Evolutionary conservation across 2,797 vertebrate genomes (phyloP).

Genomic region (Phoxinus dragarum): DNA sequence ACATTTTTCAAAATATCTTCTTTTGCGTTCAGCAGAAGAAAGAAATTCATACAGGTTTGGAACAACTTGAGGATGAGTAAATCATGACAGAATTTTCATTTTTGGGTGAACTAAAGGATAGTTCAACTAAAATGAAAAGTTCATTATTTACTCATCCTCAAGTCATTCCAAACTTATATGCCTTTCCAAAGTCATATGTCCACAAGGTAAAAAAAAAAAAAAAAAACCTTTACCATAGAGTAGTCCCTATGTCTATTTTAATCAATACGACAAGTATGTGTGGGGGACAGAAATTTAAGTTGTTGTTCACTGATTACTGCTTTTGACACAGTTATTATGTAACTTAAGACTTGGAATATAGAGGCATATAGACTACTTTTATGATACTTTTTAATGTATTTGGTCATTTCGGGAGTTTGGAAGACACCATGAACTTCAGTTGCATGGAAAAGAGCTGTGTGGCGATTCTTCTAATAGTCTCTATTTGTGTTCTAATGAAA

Average conservation of each 20-base stretch:
- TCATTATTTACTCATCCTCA: too few species aligned
- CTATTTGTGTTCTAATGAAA: not conserved
- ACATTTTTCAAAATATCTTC: too few species aligned
- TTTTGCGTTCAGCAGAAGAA: too few species aligned
- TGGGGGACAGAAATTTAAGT: not conserved
- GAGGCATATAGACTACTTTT: not conserved
- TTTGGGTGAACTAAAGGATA: too few species aligned
- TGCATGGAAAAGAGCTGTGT: not conserved
- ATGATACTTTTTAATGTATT: not conserved
- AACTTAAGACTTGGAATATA: not conserved
- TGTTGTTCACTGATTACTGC: not conserved
- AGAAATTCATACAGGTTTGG: too few species aligned
- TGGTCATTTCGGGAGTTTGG: not conserved
- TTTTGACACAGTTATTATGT: not conserved
- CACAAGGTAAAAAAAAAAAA: not conserved
- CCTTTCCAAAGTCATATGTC: not conserved
- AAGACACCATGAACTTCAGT: not conserved
- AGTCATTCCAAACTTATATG: not conserved
- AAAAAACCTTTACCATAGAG: not conserved
- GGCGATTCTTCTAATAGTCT: not conserved
- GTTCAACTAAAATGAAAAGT: too few species aligned
- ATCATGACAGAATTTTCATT: too few species aligned
- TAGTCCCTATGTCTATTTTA: not conserved
- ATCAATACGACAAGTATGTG: not conserved
- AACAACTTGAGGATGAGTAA: too few species aligned